These are phyloP conservation scores for Drosophila nannoptera DNA, from an alignment of 1,140 invertebrate genomes.

Conservation along the genomic window DNA sequence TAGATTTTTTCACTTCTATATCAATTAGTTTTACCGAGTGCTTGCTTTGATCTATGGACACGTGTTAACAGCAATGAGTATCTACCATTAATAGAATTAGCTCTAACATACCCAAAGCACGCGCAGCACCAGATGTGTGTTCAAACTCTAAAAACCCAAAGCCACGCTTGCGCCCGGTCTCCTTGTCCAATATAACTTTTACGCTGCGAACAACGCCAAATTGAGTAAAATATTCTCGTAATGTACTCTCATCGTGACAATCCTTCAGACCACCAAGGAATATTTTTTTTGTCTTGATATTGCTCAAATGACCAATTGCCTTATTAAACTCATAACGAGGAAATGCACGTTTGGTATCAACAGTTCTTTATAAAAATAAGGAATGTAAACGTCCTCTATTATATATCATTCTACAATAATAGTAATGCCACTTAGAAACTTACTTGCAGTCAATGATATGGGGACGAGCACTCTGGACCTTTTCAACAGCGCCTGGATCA, in stretches of 20 bases:
- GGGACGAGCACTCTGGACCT: conserved; percentile 50
- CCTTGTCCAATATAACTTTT: conserved; percentile 93
- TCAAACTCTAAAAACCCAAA: conserved; percentile 98
- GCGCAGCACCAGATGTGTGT: conserved; percentile 83
- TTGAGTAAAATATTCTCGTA: conserved; percentile 89
- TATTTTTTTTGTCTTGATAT: conserved; percentile 91
- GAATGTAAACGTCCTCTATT: neutral
- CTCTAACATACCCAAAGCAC: conserved; percentile 41
- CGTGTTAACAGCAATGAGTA: conserved; percentile 21
- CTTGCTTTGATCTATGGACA: conserved; percentile 82
- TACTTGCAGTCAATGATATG: conserved; percentile 77
- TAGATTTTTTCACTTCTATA: conserved; percentile 89
- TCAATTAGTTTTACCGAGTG: conserved; percentile 86
- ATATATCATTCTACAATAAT: neutral
- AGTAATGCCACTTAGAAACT: no score
- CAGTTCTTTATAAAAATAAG: conserved; percentile 82
- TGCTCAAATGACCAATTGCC: conserved; percentile 89
- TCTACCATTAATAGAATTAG: neutral
- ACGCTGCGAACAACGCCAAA: conserved; percentile 91
- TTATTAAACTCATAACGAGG: conserved; percentile 93
- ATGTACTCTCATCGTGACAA: conserved; percentile 91
- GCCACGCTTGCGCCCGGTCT: conserved; percentile 93
- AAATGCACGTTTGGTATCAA: conserved; percentile 97
- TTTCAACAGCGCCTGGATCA: conserved; percentile 47
- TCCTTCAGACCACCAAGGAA: conserved; percentile 96